A percentile compares a stretch with the other conserved stretches of the same genome.
These are phyloP conservation scores for Drosophila histrio DNA, from an alignment of 2,888 invertebrate genomes.

Conservation along the genomic window DNA sequence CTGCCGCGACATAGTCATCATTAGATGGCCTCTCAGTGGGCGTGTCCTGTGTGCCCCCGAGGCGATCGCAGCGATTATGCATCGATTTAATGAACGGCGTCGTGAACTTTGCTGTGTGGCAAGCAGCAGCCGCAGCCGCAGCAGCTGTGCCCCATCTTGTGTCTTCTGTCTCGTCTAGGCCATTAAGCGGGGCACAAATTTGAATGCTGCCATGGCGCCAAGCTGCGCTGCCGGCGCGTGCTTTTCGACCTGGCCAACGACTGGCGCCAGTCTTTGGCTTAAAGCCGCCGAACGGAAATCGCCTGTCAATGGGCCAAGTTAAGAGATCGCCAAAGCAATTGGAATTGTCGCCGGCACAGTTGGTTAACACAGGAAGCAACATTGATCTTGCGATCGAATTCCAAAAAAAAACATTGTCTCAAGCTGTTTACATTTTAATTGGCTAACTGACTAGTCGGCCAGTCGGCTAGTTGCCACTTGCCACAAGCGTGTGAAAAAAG, in stretches of 20 bases:
- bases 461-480: conserved; percentile 26
- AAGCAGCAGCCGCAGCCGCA: conserved; percentile 10
- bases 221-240: conserved; percentile 65
- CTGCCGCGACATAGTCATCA: conserved; percentile 67
- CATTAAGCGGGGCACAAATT: conserved; percentile 62
- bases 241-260: conserved; percentile 5
- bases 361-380: conserved; percentile 44
- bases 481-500: conserved; percentile 50
- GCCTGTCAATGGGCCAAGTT: conserved; percentile 63
- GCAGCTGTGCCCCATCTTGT: conserved; percentile 4
- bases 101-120: conserved; percentile 57
- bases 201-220: conserved; percentile 72
- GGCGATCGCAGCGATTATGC: conserved; percentile 52
- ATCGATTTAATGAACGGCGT: conserved; percentile 71
- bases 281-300: conserved; percentile 64
- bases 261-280: conserved; percentile 62
- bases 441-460: conserved; percentile 26
- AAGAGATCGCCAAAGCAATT: conserved; percentile 15
- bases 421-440: conserved; percentile 51
- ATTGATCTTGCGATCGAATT: conserved; percentile 18
- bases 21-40: conserved; percentile 52
- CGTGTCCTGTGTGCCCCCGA: conserved; percentile 60
- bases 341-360: conserved; percentile 50
- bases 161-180: conserved; percentile 30
- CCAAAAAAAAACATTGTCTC: conserved; percentile 10